Percentiles rank a stretch among this genome's conserved stretches.
phyloP scores from a whole-genome alignment of 2,797 vertebrate genomes.

The Rhyacichthys aspro region DNA sequence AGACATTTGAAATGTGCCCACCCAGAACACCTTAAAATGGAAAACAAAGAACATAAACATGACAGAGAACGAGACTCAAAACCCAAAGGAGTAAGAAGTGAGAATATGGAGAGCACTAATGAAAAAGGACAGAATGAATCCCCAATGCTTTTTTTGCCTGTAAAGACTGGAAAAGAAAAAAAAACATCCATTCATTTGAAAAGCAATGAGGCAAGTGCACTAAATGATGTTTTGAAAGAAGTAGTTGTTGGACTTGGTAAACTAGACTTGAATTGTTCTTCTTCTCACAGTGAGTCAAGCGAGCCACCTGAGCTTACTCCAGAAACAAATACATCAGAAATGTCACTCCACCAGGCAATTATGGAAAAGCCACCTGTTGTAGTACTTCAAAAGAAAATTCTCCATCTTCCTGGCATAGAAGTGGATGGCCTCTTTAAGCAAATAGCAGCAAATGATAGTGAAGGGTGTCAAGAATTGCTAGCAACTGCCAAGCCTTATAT shows the following conservation, averaged over 20 bases:
- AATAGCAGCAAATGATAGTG: background rate
- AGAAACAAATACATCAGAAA: conserved; percentile 66
- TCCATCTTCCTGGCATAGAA: conserved; percentile 25
- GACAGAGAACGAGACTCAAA: conserved; percentile 67
- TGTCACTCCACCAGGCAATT: conserved; percentile 75
- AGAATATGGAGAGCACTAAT: conserved; percentile 56
- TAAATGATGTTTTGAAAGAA: conserved; percentile 84
- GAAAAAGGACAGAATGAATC: conserved; percentile 66
- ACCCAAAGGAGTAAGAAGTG: conserved; percentile 52
- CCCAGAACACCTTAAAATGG: conserved; percentile 86
- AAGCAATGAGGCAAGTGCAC: conserved; percentile 42
- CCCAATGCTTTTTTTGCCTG: conserved; percentile 36
- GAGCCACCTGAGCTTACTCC: conserved; percentile 70
- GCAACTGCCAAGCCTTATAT: conserved; percentile 88
- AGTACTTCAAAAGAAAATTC: conserved; percentile 55
- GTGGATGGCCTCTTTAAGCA: conserved; percentile 27
- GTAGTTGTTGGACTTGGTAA: conserved; percentile 88
- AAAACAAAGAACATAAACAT: conserved; percentile 77
- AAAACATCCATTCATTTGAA: conserved; percentile 27
- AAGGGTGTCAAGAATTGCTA: conserved; percentile 72
- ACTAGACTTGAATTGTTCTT: conserved; percentile 86
- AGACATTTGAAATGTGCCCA: conserved; percentile 89
- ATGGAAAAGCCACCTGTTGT: conserved; percentile 77
- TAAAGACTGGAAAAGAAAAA: conserved; percentile 50
- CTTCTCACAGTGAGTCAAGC: conserved; percentile 23